A percentile compares a stretch with the other conserved stretches of the same genome.
Evolutionary conservation across 23 tunicate species (phyloP).

Genomic region (Pegea sp.): DNA sequence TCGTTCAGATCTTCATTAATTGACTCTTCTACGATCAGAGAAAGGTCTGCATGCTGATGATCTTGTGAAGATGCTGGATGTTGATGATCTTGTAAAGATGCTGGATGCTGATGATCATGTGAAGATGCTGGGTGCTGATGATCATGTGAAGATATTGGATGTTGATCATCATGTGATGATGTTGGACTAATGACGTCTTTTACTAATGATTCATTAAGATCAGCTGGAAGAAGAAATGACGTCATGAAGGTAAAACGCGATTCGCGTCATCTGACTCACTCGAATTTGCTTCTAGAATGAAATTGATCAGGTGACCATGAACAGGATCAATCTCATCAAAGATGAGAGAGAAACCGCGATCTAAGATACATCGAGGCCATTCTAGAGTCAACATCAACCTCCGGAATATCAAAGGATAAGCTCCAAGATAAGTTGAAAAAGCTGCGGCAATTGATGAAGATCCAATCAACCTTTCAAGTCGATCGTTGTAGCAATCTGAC

Average conservation of each 20-base stretch:
- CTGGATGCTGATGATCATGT: no score
- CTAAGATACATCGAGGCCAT: constrained; percentile 74
- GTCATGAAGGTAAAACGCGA: constrained; percentile 1
- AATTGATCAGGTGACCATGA: constrained; percentile 68
- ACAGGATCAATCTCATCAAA: constrained; percentile 81
- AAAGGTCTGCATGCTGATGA: no score
- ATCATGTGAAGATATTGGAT: no score
- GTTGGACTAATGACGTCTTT: no score
- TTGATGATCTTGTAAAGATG: no score
- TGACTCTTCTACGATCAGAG: no score
- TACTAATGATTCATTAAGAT: no score
- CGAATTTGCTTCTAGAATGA: constrained; percentile 70
- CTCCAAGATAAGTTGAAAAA: constrained; percentile 59
- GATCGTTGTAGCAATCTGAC: constrained; percentile 21
- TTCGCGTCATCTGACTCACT: constrained; percentile 16
- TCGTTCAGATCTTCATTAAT: no score
- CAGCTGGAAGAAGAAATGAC: no score
- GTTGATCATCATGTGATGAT: no score
- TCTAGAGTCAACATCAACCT: constrained; percentile 67
- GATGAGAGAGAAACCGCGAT: constrained; percentile 73
- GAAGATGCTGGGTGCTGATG: no score
- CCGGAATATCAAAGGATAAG: constrained; percentile 63
- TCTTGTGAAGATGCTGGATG: no score
- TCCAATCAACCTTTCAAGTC: constrained; percentile 68
- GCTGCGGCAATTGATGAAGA: constrained; percentile 60